Conservation (phyloP, 2,113 vertebrate species). For the Lonchura striata region DNA sequence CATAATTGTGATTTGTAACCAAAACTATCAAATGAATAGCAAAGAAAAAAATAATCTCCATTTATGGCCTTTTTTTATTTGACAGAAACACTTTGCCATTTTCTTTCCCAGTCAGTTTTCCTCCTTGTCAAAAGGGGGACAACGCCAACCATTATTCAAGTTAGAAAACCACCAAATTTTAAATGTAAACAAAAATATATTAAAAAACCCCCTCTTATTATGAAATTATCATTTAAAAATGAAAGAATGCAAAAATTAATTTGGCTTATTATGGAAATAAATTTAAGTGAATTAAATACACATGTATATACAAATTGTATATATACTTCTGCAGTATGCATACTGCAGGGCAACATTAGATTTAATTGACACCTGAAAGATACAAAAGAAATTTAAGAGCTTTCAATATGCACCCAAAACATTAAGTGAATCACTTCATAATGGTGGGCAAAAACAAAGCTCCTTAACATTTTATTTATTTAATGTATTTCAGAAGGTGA, state of each 20-base stretch:
- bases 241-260: neutral
- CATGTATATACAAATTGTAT: neutral
- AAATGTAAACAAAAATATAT: neutral
- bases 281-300: neutral
- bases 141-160: neutral
- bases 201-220: rapidly evolving
- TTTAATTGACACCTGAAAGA: neutral
- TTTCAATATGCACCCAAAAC: neutral
- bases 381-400: neutral
- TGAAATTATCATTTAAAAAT: neutral
- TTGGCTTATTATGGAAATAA: neutral
- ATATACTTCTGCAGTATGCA: neutral
- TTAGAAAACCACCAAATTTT: neutral
- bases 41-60: neutral
- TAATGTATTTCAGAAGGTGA: neutral
- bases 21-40: neutral
- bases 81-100: neutral
- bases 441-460: neutral
- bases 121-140: neutral
- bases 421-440: neutral
- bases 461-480: neutral
- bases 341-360: neutral
- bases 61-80: neutral
- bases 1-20: neutral
- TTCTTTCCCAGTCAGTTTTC: neutral